A percentile compares a stretch with the other conserved stretches of the same genome.
Evolutionary conservation across 2,113 vertebrate species (phyloP).

Genomic region (Lontra canadensis): DNA sequence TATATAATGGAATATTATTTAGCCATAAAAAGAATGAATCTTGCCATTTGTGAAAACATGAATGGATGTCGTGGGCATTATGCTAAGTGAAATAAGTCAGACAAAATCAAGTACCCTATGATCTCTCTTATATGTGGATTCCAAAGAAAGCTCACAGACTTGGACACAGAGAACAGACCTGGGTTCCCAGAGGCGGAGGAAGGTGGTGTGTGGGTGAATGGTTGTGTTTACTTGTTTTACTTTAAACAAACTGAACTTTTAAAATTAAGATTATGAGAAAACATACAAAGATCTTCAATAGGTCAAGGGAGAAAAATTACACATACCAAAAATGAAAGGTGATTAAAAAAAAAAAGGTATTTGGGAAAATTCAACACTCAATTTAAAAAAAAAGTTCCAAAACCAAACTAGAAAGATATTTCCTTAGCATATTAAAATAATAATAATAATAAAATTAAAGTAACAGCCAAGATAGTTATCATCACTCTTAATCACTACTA

Average conservation of each 20-base stretch:
- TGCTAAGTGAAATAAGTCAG: background rate
- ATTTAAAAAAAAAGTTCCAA: background rate
- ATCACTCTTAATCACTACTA: background rate
- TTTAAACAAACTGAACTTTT: background rate
- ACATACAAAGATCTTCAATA: background rate
- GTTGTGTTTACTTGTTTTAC: background rate
- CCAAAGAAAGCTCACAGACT: background rate
- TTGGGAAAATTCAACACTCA: background rate
- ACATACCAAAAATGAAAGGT: background rate
- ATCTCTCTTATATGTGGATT: background rate
- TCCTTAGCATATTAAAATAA: background rate
- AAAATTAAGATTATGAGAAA: background rate
- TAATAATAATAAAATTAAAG: background rate
- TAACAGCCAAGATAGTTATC: conserved; percentile 1
- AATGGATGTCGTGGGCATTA: background rate
- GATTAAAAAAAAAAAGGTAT: background rate
- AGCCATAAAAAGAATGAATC: background rate
- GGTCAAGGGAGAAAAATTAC: background rate
- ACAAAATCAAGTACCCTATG: background rate
- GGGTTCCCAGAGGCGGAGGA: background rate
- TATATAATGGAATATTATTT: background rate
- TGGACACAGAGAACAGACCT: background rate
- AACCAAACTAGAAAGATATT: conserved; percentile 3
- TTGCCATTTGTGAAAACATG: background rate
- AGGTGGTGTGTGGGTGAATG: background rate